Percentiles rank a stretch among this genome's conserved stretches.
Evolutionary conservation across 1,140 invertebrate genomes (phyloP).

Genomic region (Penaeus indicus): DNA sequence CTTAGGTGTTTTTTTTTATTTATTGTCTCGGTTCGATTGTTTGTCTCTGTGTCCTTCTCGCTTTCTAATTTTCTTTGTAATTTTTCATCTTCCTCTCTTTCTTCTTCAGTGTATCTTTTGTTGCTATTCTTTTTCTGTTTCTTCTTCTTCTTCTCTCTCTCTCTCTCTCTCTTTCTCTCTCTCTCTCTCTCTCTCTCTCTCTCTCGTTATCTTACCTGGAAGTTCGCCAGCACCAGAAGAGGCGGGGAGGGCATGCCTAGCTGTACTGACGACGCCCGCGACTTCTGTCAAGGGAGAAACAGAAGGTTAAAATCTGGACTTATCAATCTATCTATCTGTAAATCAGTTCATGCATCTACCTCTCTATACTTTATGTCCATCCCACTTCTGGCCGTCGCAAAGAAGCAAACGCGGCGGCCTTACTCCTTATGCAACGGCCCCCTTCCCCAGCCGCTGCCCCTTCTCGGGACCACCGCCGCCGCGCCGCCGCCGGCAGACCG

Average conservation of each 20-base stretch:
- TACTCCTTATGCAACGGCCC: too few species aligned
- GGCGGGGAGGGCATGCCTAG: constrained; percentile 42
- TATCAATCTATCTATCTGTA: too few species aligned
- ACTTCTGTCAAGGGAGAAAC: constrained; percentile 27
- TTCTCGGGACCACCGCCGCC: too few species aligned
- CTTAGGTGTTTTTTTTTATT: too few species aligned
- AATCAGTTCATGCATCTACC: too few species aligned
- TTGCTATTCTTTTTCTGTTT: neutral
- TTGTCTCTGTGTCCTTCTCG: neutral
- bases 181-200: neutral
- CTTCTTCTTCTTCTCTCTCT: neutral
- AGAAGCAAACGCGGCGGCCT: too few species aligned
- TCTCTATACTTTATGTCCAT: too few species aligned
- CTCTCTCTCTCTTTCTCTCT: constrained; percentile 17
- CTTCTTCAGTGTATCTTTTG: neutral
- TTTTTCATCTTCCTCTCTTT: neutral
- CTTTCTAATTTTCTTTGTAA: neutral
- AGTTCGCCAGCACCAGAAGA: constrained; percentile 49
- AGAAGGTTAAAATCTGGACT: neutral
- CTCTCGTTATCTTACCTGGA: constrained; percentile 19
- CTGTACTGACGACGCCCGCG: constrained; percentile 30
- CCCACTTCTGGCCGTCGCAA: too few species aligned
- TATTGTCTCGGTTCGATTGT: too few species aligned
- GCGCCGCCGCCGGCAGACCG: neutral
- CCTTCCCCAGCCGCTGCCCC: too few species aligned